phyloP scores from a whole-genome alignment of 2,888 invertebrate species.

The Pachliopta kotzebuea region DNA sequence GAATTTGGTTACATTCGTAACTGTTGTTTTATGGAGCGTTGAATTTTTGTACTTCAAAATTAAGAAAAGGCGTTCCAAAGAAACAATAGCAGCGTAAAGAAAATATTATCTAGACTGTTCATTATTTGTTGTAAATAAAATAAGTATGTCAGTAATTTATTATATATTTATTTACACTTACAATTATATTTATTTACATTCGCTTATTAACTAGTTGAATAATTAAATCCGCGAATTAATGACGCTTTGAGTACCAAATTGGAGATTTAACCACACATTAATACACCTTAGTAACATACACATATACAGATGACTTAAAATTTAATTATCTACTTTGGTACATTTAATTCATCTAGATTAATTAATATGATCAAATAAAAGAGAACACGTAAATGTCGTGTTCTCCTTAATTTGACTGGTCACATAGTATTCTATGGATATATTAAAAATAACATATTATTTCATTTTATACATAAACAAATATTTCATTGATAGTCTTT shows the following conservation, averaged over 20 bases:
- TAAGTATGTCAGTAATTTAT: slow-evolving; percentile 6
- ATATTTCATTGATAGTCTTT: slow-evolving; percentile 14
- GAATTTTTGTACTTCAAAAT: slow-evolving; percentile 71
- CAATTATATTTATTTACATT: slow-evolving; percentile 28
- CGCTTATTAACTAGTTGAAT: slow-evolving; percentile 9
- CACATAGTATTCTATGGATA: slow-evolving; percentile 24
- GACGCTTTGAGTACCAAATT: slow-evolving; percentile 37
- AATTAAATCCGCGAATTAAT: slow-evolving; percentile 29
- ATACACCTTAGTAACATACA: slow-evolving; percentile 2
- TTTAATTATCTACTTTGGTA: slow-evolving; percentile 51
- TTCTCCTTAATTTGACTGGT: slow-evolving; percentile 59
- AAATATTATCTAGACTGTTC: slow-evolving; percentile 9
- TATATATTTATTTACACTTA: slow-evolving; percentile 23
- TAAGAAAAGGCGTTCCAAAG: slow-evolving; percentile 46
- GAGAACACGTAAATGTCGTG: slow-evolving; percentile 46
- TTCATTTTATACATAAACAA: not conserved
- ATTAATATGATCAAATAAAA: slow-evolving; percentile 54
- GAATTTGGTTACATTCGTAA: slow-evolving; percentile 80
- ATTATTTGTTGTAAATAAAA: slow-evolving; percentile 20
- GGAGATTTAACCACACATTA: slow-evolving; percentile 22
- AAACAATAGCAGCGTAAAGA: slow-evolving; percentile 14
- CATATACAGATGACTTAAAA: slow-evolving; percentile 27
- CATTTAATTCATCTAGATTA: slow-evolving; percentile 33
- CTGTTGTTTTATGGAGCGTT: slow-evolving; percentile 80
- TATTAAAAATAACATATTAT: not conserved